Evolutionary conservation across 1,140 invertebrate genomes (phyloP), one percentile per base, ranked within the genome.

Genomic region (Drosophila tani): DNA sequence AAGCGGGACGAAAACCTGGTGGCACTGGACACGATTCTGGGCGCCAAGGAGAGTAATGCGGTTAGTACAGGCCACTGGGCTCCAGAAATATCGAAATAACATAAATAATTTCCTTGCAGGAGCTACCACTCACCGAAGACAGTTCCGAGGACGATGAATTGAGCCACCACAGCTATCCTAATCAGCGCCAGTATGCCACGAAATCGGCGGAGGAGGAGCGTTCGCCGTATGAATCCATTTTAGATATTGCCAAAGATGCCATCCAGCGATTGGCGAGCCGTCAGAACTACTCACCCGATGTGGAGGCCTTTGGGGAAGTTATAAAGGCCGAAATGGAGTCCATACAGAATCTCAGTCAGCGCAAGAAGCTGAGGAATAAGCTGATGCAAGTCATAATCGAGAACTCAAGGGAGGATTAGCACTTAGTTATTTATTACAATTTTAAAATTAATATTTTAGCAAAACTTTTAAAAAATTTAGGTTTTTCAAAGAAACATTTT

Each of bases 281-380:
- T 1, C 5, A 29, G 3, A 32, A 0, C 11, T 62, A 40, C 9
- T n/a, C 59, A 11, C 19, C 29, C 19, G 59, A 62, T 17, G 59
- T 51, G 46, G 46, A 63, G 15, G 47, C 47, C 21, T 51, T 63
- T 15, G 60, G 46, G 2, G 46, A 63, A 15, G 6, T 51, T 2
- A 7, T 63, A 6, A 63, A 63, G 12, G 15, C 21, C 24, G 60
- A 63, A 49, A 19, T 63, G 35, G 32, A 51, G 7, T 63, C 21
- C 2, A 14, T 63, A 2, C 5, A 51, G 46, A 24, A 27, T 19
- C 47, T 9, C 7, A 14, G 6, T n/a, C 32, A 50, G 15, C 59
- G 32, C 0, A 35, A 40, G 7, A 29, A n/a, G 15, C 32, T 63
- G 46, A 21, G 21, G 4, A 41, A 29, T 7, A 63, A 51, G 12